Evolutionary conservation across 2,888 invertebrate species (phyloP).

Genomic region (Brachycybe producta): DNA sequence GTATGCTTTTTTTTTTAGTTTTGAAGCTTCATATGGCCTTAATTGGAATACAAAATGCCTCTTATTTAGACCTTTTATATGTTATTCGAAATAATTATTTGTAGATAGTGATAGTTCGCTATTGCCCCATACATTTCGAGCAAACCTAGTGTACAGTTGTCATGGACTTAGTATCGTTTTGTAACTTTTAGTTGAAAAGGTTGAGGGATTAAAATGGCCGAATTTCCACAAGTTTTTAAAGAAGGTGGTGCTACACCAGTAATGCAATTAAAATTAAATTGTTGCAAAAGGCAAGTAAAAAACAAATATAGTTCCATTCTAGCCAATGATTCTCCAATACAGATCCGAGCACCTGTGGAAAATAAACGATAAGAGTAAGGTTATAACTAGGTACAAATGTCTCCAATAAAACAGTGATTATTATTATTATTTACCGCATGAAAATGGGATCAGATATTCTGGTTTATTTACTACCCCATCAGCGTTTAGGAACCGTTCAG

Average conservation of each 20-base stretch:
- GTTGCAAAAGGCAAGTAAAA: background rate
- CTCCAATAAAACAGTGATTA: background rate
- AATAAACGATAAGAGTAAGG: background rate
- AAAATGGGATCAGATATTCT: conserved; percentile 12
- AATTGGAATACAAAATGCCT: no score
- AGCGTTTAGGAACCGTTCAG: background rate
- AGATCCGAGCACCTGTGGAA: conserved; percentile 3
- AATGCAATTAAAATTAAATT: background rate
- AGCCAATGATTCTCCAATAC: conserved; percentile 4
- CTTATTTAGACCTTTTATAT: no score
- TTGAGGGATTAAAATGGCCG: no score
- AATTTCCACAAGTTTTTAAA: no score
- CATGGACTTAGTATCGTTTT: no score
- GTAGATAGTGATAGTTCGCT: no score
- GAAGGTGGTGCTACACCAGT: conserved; percentile 1
- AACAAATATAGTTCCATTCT: background rate
- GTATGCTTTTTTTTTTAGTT: no score
- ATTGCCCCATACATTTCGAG: no score
- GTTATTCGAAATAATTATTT: no score
- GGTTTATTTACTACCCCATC: background rate
- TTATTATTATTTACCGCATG: conserved; percentile 6
- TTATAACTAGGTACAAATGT: background rate
- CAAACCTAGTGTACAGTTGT: no score
- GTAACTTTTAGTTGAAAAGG: no score
- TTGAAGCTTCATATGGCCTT: no score